phyloP scores from a whole-genome alignment of 2,113 vertebrate genomes.

The Gnathonemus echidnorhynchus region DNA sequence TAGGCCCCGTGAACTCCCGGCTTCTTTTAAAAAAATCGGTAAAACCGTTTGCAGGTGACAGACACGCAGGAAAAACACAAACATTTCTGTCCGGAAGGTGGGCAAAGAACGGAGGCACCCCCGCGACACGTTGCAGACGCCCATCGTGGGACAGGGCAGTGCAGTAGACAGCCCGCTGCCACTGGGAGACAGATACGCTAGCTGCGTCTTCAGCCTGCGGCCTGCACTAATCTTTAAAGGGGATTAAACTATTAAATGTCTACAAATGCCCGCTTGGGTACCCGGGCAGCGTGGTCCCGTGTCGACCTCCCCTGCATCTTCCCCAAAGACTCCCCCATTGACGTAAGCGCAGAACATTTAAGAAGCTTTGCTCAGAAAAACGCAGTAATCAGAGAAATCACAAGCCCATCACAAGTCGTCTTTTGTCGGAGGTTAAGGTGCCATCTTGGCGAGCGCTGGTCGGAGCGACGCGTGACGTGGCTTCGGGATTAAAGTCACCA shows the following conservation, averaged over 20 bases:
- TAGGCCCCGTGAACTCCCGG: not conserved
- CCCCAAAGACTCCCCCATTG: not conserved
- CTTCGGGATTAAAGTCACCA: not conserved
- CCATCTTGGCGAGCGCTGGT: not conserved
- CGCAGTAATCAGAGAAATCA: not conserved
- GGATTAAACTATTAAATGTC: slow-evolving; percentile 51
- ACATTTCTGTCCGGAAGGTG: not conserved
- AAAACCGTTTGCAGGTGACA: not conserved
- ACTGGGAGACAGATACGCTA: slow-evolving; percentile 23
- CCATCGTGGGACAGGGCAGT: slow-evolving; percentile 44
- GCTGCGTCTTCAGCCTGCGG: slow-evolving; percentile 36
- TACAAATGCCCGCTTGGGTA: not conserved
- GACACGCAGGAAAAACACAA: not conserved
- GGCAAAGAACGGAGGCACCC: not conserved
- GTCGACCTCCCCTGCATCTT: not conserved
- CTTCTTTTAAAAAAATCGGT: not conserved
- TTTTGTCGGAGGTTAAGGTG: not conserved
- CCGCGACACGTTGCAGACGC: not conserved
- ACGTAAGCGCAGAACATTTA: not conserved
- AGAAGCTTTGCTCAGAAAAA: not conserved
- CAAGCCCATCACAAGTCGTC: not conserved
- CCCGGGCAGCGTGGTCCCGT: not conserved
- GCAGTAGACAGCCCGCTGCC: not conserved
- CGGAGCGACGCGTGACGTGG: not conserved
- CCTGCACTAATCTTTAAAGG: slow-evolving; percentile 45